Base-by-base conservation (phyloP, 2,113 vertebrate species). In the Pimephales promelas region DNA sequence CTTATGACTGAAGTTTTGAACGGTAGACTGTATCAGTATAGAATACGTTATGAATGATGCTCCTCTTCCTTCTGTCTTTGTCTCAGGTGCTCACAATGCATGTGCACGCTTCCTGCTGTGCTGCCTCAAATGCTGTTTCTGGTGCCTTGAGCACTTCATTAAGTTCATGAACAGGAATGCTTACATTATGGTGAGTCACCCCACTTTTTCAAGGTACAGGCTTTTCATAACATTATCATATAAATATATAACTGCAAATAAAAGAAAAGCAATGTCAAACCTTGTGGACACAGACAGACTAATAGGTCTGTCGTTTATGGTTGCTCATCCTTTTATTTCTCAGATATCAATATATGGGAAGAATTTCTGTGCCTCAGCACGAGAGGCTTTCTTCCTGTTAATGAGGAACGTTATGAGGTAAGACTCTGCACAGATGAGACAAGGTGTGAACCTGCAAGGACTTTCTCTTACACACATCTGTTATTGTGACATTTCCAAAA, bases 141-240 rank as follows among this genome's bases (percentile, higher is more conserved):
- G 97, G 97, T 98, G 97, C 92, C 93, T 99, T 91, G 97, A 99
- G 90, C 96, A 91, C 91, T 93, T 97, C 90, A 94, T 99, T 86
- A 98, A 94, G 92, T 98, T 98, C 92, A 93, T 99, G 89, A 99
- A 99, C 96, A 95, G 95, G 93, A 99, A 99, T 81, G 97, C 98
- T 43, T 99, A 98, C 90, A 96, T 99, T 82, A 99, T 99, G 98
- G 98, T 99, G 92, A 91, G 95, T 93, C 75, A 52, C 22, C 7
- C 13, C 49, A 20, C 22, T 40, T 24, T 31, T 72, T 84, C 36
- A 24, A 72, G 52, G 11, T 24, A 31, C 20, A 68, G 13, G 20
- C 9, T n/a, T 75, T 62, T 2, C 54, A 31, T 61, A n/a, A 73
- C 22, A 24, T 26, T 4, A 47, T 16, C 3, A 22, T 52, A 68